Evolutionary conservation across 64 coral and sea anemone genomes (phyloP), one percentile per base, ranked within the genome.

Genomic region (Porites australiensis): DNA sequence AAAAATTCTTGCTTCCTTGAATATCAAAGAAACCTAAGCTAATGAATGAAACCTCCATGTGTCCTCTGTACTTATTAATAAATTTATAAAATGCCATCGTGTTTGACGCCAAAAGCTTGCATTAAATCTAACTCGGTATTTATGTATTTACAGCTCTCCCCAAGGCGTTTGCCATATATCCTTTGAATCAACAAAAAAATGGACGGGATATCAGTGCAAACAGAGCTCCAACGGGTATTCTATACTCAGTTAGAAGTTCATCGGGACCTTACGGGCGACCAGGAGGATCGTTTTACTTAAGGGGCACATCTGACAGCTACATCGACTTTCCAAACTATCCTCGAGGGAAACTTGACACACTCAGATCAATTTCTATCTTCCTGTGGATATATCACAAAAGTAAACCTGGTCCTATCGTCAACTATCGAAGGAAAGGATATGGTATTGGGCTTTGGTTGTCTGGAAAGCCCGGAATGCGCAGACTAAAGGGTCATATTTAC

Each of bases 261-360:
- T 12, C 21, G 3, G 95, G 95, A 15, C 92, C 95, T 37, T 74
- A 77, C 21, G 72, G 88, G 18, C 80, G 50, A 88, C 82, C 82
- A 14, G 75, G 92, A 5, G 92, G 95, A 11, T 88, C 92, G 0
- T 51, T 98, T 37, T 69, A 67, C 22, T 73, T 98, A 64, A 75
- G 43, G 47, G 95, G 95, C 37, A 80, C 7, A 69, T 18, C 0
- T 20, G 58, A 77, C 68, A 94, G 92, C 47, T 98, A 91, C 74
- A 75, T 98, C 7, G 95, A 94, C 88, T 94, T 98, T 60, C 77
- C 50, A 55, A 98, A 98, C 50, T 22, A 68, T 6, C 44, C 27
- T 43, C 47, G 92, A 23, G 95, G 95, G 5, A 64, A 79, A 77
- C 83, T 98, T 6, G 95, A 98, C 48, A 75, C 83, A 22, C 76